Evolutionary conservation across 2,888 invertebrate species (phyloP).

Genomic region (Glyphotaelius pellucidus): DNA sequence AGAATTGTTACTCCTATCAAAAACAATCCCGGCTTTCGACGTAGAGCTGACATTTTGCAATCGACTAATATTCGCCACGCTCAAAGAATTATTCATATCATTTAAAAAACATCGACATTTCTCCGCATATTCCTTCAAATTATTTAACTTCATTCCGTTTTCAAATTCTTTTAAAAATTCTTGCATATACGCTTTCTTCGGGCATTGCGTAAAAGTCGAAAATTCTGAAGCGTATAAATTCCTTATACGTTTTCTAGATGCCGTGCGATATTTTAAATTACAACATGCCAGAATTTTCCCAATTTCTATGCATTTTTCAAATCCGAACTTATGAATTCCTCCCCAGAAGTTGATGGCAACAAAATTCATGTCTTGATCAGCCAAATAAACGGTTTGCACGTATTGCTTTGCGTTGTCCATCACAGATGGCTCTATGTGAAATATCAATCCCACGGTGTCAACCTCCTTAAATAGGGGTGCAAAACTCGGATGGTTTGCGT

Average conservation of each 20-base stretch:
- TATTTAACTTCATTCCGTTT: constrained; percentile 67
- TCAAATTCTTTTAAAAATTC: constrained; percentile 74
- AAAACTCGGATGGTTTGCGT: constrained; percentile 71
- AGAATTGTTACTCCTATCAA: constrained; percentile 54
- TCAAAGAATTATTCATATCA: constrained; percentile 11
- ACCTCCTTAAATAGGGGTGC: constrained; percentile 81
- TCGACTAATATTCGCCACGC: background rate
- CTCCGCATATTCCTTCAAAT: constrained; percentile 29
- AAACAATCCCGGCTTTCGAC: background rate
- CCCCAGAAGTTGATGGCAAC: constrained; percentile 78
- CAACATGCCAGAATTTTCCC: constrained; percentile 79
- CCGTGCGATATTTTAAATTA: constrained; percentile 81
- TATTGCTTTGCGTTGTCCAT: constrained; percentile 69
- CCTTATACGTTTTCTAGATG: constrained; percentile 76
- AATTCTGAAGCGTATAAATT: constrained; percentile 81
- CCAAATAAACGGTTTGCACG: constrained; percentile 79
- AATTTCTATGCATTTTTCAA: constrained; percentile 77
- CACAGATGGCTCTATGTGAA: constrained; percentile 76
- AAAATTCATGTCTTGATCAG: constrained; percentile 77
- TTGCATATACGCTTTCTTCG: constrained; percentile 76
- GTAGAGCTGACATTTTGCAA: background rate
- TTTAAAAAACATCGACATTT: constrained; percentile 49
- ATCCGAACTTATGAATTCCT: constrained; percentile 75
- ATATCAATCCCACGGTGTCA: constrained; percentile 84
- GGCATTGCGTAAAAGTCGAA: constrained; percentile 79